Evolutionary conservation across 1,140 invertebrate genomes (phyloP), one percentile per base, ranked within the genome.

Genomic region (Bombus fervidus): DNA sequence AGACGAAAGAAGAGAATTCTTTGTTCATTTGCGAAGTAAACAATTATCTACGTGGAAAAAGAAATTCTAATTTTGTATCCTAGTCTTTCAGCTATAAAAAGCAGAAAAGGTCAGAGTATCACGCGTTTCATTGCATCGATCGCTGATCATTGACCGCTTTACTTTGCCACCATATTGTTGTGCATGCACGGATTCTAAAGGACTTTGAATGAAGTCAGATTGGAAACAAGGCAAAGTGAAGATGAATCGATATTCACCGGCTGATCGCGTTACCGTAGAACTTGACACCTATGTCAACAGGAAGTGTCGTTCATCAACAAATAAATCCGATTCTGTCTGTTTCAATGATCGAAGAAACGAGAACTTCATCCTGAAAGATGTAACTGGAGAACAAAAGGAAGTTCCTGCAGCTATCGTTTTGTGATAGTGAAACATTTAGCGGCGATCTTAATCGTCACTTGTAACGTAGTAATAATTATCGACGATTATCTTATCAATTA

Each of bases 271-370:
- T 34, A 62, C 64, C 31, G 64, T 6, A 8, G 3, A 37, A 37
- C 34, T 15, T 22, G 66, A 68, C 31, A 37, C 34, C 34, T 68
- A 31, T 22, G 66, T 22, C 66, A 68, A 68, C 66, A 68, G 66
- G 66, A 37, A 68, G 66, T 37, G 66, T 68, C 66, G 66, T 68
- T 31, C 66, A 22, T 37, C 66, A 31, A 68, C 66, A 68, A 68
- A 68, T 31, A 68, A 37, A 68, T 68, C 34, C 18, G 18, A 22
- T 18, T 68, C 31, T 37, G 34, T 68, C 15, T 68, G 34, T 68
- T 62, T 62, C 59, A 62, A n/a, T 62, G 59, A 62, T 62, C 59
- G 59, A 62, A 62, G 59, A n/a, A n/a, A 62, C 59, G 4, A 5
- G 59, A 62, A 62, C 28, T 62, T 62, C 1, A n/a, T 62, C 12